Evolutionary conservation across 2,113 vertebrate species (phyloP).

Genomic region (Equus przewalskii): DNA sequence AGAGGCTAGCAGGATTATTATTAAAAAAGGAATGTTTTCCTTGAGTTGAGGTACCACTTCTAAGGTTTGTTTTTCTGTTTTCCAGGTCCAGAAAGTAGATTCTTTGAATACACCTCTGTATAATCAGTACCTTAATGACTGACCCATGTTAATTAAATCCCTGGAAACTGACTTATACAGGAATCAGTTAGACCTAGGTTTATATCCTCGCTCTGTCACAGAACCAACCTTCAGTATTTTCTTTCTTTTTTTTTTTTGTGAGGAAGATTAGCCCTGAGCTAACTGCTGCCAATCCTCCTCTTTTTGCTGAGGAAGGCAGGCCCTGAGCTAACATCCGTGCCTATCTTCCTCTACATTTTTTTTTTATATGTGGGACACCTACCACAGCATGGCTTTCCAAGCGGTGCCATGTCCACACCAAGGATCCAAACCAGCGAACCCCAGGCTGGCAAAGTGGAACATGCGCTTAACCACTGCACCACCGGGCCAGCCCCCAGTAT

Average conservation of each 20-base stretch:
- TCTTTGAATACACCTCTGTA: neutral
- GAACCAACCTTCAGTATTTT: neutral
- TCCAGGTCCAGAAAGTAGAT: neutral
- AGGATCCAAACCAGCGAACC: too few relatives aligned
- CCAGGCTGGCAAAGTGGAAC: too few relatives aligned
- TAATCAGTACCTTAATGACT: neutral
- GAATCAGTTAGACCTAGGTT: neutral
- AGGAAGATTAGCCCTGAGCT: too few relatives aligned
- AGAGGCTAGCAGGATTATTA: neutral
- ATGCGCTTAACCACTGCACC: too few relatives aligned
- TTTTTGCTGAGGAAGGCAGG: too few relatives aligned
- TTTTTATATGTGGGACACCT: too few relatives aligned
- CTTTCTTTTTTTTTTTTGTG: neutral
- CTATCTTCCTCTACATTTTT: too few relatives aligned
- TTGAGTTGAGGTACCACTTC: neutral
- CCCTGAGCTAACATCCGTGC: too few relatives aligned
- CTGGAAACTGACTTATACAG: neutral
- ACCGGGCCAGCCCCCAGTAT: too few relatives aligned
- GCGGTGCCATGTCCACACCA: too few relatives aligned
- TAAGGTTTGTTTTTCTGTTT: neutral
- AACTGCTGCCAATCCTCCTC: too few relatives aligned
- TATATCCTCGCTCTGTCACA: neutral
- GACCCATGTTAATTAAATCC: constrained; percentile 15
- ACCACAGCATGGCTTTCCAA: too few relatives aligned
- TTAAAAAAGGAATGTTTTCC: neutral